Conservation (phyloP, 2,888 invertebrate genomes). For the Mantis religiosa region DNA sequence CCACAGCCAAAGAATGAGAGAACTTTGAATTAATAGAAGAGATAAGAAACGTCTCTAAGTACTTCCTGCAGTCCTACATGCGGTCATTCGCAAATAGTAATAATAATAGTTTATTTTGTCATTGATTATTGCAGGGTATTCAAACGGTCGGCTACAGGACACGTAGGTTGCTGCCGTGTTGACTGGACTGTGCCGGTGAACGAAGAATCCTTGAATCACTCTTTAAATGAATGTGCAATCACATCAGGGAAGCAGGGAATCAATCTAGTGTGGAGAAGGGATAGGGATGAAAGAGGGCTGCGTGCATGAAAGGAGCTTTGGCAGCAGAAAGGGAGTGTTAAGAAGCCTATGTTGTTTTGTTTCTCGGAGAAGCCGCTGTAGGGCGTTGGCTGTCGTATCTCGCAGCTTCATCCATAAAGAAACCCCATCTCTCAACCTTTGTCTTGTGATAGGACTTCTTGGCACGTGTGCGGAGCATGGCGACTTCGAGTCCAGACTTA, state of each 20-base stretch:
- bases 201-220: not conserved
- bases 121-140: too few species aligned
- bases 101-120: too few species aligned
- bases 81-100: too few species aligned
- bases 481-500: not conserved
- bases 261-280: conserved; percentile 21
- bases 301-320: not conserved
- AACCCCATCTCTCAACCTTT: not conserved
- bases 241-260: conserved; percentile 25
- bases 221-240: conserved; percentile 26
- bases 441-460: not conserved
- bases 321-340: not conserved
- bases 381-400: conserved; percentile 22
- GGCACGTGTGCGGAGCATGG: not conserved
- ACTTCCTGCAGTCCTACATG: too few species aligned
- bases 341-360: conserved; percentile 20
- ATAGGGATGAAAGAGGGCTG: not conserved
- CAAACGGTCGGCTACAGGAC: too few species aligned
- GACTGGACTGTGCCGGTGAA: not conserved
- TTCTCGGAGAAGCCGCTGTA: conserved; percentile 19
- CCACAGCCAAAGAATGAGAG: too few species aligned
- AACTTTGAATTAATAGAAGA: too few species aligned
- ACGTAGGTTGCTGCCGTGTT: not conserved
- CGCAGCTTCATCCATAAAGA: conserved; percentile 9
- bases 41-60: too few species aligned